These are phyloP conservation scores for Scrobipalpa costella DNA, from an alignment of 2,888 invertebrate species.

Conservation along the genomic window DNA sequence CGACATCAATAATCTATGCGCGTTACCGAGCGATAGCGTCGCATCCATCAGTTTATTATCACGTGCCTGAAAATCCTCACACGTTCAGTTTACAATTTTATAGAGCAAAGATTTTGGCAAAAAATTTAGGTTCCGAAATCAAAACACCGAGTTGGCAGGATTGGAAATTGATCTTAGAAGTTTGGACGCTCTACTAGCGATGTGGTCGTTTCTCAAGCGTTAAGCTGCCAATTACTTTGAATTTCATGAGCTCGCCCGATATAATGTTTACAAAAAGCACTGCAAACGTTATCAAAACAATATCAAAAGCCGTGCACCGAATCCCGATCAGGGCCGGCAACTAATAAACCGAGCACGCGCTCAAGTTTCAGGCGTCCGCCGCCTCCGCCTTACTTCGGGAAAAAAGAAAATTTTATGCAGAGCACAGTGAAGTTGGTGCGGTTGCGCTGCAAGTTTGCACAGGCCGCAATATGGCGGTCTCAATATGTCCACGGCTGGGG, in stretches of 20 bases:
- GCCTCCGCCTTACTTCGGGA: slow-evolving; percentile 37
- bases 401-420: slow-evolving; percentile 66
- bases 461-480: slow-evolving; percentile 61
- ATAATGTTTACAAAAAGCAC: slow-evolving; percentile 25
- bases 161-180: slow-evolving; percentile 2
- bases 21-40: slow-evolving; percentile 17
- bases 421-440: slow-evolving; percentile 52
- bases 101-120: neutral
- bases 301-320: slow-evolving; percentile 38
- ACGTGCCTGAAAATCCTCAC: slow-evolving; percentile 1
- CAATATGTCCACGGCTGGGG: slow-evolving; percentile 71
- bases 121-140: neutral
- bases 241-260: slow-evolving; percentile 22
- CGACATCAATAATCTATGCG: slow-evolving; percentile 41
- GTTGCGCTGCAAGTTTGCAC: slow-evolving; percentile 68
- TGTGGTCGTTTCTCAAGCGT: neutral
- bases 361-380: slow-evolving; percentile 44
- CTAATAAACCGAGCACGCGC: slow-evolving; percentile 54
- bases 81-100: neutral
- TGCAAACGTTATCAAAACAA: slow-evolving; percentile 36
- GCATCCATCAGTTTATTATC: slow-evolving; percentile 24
- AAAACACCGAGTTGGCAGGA: neutral
- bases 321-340: slow-evolving; percentile 41
- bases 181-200: neutral
- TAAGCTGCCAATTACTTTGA: slow-evolving; percentile 25